Evolutionary conservation across 2,797 vertebrate species (phyloP).

Genomic region (Anguilla marmorata): DNA sequence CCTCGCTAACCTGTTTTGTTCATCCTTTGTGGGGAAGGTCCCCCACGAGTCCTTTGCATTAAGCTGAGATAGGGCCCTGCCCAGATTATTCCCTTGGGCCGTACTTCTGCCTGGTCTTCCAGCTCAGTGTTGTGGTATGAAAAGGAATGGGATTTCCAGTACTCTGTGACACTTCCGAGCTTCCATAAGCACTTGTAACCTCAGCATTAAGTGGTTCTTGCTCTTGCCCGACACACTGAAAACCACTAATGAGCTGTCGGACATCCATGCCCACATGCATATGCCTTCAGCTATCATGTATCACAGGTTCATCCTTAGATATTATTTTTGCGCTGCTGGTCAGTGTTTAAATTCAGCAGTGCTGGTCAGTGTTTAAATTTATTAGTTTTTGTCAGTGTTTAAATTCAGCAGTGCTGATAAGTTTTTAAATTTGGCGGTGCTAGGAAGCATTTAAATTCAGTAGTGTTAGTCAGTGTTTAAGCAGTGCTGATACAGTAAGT

Average conservation of each 20-base stretch:
- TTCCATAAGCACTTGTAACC: not conserved
- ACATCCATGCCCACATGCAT: not conserved
- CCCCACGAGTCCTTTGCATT: slow-evolving; percentile 63
- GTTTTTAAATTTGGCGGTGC: not conserved
- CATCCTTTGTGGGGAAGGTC: not conserved
- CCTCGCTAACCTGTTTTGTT: not conserved
- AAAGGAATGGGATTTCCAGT: not conserved
- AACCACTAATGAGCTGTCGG: not conserved
- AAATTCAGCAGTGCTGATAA: not conserved
- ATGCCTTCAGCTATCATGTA: too few species aligned
- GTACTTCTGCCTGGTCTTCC: slow-evolving; percentile 31
- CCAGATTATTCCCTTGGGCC: slow-evolving; percentile 66
- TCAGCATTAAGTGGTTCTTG: not conserved
- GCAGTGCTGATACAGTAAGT: not conserved
- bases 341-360: not conserved
- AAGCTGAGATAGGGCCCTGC: slow-evolving; percentile 66
- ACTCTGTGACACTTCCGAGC: not conserved
- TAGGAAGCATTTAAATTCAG: not conserved
- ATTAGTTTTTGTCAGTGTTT: not conserved
- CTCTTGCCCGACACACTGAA: not conserved
- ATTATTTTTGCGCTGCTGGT: not conserved
- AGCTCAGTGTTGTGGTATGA: not conserved
- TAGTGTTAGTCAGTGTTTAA: not conserved
- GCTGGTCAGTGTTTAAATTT: not conserved
- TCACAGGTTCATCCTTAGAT: not conserved